These are phyloP conservation scores for Tineola bisselliella DNA, from an alignment of 2,888 invertebrate genomes.

Conservation along the genomic window DNA sequence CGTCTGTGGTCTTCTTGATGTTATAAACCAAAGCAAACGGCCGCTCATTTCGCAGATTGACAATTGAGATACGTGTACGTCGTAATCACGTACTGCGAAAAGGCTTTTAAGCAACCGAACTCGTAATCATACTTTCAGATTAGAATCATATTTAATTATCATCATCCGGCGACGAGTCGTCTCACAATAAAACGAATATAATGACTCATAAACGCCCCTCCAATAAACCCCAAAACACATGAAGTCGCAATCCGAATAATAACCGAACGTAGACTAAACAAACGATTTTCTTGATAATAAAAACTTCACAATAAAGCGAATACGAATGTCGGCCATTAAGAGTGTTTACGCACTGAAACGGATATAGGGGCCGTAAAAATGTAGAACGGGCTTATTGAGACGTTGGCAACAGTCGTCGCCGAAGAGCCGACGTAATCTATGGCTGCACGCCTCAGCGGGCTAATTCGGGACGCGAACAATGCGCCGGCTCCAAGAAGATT, in stretches of 20 bases:
- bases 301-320: constrained; percentile 65
- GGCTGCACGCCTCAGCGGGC: constrained; percentile 35
- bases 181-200: too few species aligned
- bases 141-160: constrained; percentile 55
- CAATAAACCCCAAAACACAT: constrained; percentile 46
- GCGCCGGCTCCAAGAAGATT: constrained; percentile 31
- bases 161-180: constrained; percentile 39
- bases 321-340: constrained; percentile 65
- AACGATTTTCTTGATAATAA: constrained; percentile 64
- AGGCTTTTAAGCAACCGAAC: constrained; percentile 32
- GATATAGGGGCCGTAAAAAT: constrained; percentile 62
- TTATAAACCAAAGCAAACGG: too few species aligned
- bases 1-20: neutral
- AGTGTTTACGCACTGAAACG: constrained; percentile 64
- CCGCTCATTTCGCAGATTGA: constrained; percentile 26
- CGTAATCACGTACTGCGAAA: constrained; percentile 32
- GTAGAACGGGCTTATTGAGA: constrained; percentile 60
- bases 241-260: constrained; percentile 50
- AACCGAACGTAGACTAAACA: constrained; percentile 65
- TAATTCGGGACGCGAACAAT: constrained; percentile 34
- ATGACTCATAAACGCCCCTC: constrained; percentile 57
- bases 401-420: constrained; percentile 42
- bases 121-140: constrained; percentile 40
- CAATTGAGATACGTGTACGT: constrained; percentile 32
- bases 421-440: constrained; percentile 46